These are phyloP conservation scores for Amazona vittata DNA, from an alignment of 2,113 vertebrate genomes.

Conservation along the genomic window DNA sequence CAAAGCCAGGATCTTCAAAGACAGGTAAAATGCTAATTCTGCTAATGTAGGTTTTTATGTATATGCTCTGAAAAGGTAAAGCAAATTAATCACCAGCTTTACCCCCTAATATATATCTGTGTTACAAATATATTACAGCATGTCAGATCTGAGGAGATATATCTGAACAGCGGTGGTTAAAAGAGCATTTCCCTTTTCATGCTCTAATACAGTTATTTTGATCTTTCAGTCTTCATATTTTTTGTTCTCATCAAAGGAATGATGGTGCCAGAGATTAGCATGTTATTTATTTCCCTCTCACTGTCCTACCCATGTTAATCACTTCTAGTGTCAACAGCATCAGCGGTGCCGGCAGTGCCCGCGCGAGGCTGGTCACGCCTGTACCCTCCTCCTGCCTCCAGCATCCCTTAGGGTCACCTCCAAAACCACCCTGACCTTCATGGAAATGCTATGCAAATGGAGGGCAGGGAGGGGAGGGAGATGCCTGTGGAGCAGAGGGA, in stretches of 20 bases:
- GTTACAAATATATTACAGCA: slow-evolving; percentile 68
- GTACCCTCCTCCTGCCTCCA: neutral
- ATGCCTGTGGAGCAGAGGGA: neutral
- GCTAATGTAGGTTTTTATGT: slow-evolving; percentile 73
- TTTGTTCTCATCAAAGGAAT: slow-evolving; percentile 70
- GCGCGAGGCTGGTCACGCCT: neutral
- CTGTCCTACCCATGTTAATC: slow-evolving; percentile 55
- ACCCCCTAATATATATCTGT: slow-evolving; percentile 54
- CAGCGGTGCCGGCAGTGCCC: neutral
- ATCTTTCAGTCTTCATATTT: slow-evolving; percentile 67
- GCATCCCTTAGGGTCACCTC: neutral
- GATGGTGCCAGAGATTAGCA: slow-evolving; percentile 54
- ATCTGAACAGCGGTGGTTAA: slow-evolving; percentile 51
- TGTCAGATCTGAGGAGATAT: slow-evolving; percentile 69
- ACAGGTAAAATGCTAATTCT: slow-evolving; percentile 67
- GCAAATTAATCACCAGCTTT: slow-evolving; percentile 62
- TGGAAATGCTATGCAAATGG: neutral
- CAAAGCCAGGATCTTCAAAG: slow-evolving; percentile 78
- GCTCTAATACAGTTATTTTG: slow-evolving; percentile 60
- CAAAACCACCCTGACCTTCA: neutral
- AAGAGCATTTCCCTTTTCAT: slow-evolving; percentile 67
- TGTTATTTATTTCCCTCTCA: slow-evolving; percentile 56
- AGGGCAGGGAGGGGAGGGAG: neutral
- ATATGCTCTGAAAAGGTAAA: slow-evolving; percentile 72
- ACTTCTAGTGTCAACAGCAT: slow-evolving; percentile 38